These are phyloP conservation scores for Abrostola tripartita DNA, from an alignment of 2,888 invertebrate genomes.

Conservation along the genomic window DNA sequence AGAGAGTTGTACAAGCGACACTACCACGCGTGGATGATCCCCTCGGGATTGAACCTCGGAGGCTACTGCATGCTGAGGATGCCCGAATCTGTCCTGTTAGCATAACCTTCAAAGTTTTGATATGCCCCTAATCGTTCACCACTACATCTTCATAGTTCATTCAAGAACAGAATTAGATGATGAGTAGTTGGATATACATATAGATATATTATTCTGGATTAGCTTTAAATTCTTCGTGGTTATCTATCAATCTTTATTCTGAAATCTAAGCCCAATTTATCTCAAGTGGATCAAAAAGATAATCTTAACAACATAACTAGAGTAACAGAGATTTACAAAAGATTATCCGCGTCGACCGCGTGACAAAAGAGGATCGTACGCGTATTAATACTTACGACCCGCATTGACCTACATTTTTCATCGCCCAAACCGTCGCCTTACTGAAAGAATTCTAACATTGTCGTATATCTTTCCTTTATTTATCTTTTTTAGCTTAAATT, in stretches of 20 bases:
- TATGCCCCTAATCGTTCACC: too few species aligned
- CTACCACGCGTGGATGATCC: constrained; percentile 60
- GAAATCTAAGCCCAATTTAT: neutral
- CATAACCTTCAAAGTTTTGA: constrained; percentile 9
- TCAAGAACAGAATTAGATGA: too few species aligned
- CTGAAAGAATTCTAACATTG: neutral
- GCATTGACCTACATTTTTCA: constrained; percentile 3
- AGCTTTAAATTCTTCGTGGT: too few species aligned
- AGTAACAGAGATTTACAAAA: neutral
- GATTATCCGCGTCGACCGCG: neutral
- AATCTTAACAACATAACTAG: neutral
- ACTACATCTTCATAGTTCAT: too few species aligned
- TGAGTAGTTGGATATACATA: too few species aligned
- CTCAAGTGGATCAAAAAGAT: neutral
- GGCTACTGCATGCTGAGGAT: constrained; percentile 72
- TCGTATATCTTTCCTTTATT: neutral
- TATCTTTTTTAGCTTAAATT: too few species aligned
- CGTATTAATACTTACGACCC: neutral
- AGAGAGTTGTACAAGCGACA: constrained; percentile 56
- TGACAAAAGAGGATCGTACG: neutral
- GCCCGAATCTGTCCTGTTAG: constrained; percentile 72
- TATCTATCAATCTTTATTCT: too few species aligned
- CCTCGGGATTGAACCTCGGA: constrained; percentile 79
- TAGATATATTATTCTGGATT: too few species aligned
- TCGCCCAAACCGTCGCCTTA: neutral